These are phyloP conservation scores for Chanos chanos DNA, from an alignment of 2,797 vertebrate genomes.

Conservation along the genomic window DNA sequence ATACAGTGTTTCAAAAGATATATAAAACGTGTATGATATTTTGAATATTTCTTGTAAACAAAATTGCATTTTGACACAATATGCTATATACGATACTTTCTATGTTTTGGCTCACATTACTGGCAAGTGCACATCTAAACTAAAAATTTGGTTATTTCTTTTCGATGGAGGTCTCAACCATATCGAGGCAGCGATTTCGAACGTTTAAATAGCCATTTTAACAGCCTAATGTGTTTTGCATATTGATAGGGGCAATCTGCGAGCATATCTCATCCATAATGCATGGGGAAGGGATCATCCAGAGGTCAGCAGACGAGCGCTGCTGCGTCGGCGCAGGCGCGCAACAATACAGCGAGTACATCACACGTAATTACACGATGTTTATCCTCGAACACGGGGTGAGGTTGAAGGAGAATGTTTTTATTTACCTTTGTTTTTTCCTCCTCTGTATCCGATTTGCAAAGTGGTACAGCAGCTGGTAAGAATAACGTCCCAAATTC, in stretches of 20 bases:
- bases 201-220: constrained; percentile 87
- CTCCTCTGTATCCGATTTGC: constrained; percentile 38
- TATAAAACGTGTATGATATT: no score
- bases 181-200: constrained; percentile 67
- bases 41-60: no score
- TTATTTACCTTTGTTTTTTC: constrained; percentile 45
- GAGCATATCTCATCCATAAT: constrained; percentile 93
- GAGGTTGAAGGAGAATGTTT: constrained; percentile 41
- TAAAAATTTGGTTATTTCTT: constrained; percentile 53
- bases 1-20: no score
- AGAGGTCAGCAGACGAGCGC: constrained; percentile 90
- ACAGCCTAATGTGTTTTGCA: constrained; percentile 83
- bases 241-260: constrained; percentile 85
- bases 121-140: constrained; percentile 21
- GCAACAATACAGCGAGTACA: constrained; percentile 37
- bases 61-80: no score
- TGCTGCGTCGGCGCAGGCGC: constrained; percentile 41
- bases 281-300: constrained; percentile 83
- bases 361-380: constrained; percentile 33
- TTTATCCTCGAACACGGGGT: constrained; percentile 43
- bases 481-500: constrained; percentile 36
- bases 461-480: constrained; percentile 11
- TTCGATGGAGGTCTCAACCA: constrained; percentile 53
- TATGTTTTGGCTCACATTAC: no score
- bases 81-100: no score